These are phyloP conservation scores for Mormyrus hasselquistii DNA, from an alignment of 2,797 vertebrate species.

Conservation along the genomic window DNA sequence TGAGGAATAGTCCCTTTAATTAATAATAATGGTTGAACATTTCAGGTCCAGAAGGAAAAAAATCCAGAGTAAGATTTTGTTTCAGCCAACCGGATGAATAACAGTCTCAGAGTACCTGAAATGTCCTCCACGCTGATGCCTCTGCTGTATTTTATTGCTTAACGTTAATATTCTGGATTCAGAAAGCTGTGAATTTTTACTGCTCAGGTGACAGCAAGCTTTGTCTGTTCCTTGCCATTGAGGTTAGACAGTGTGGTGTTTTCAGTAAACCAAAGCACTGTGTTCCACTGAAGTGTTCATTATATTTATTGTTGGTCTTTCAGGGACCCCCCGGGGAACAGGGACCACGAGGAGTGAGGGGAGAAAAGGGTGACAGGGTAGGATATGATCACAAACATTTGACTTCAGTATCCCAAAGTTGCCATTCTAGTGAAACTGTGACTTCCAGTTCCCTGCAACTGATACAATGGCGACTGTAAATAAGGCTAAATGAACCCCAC, in stretches of 20 bases:
- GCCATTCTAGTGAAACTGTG: neutral
- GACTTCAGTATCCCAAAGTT: neutral
- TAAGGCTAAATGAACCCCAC: neutral
- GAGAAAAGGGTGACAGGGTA: slow-evolving; percentile 84
- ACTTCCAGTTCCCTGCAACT: neutral
- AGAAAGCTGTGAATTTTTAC: neutral
- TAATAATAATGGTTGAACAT: neutral
- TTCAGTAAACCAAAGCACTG: neutral
- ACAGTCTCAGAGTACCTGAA: neutral
- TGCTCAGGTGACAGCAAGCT: neutral
- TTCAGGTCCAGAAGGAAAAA: neutral
- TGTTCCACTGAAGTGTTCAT: neutral
- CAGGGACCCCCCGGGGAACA: slow-evolving; percentile 88
- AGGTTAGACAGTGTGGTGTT: neutral
- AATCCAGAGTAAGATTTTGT: neutral
- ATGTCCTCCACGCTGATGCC: neutral
- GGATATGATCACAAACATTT: slow-evolving; percentile 32
- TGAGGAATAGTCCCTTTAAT: neutral
- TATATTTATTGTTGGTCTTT: slow-evolving; percentile 28
- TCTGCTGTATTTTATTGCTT: neutral
- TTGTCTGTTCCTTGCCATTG: neutral
- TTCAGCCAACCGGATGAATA: neutral
- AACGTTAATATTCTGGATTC: neutral
- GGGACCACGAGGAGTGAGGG: slow-evolving; percentile 77
- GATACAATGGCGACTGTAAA: neutral